A percentile compares a stretch with the other conserved stretches of the same genome.
Conservation (phyloP, 35 echinoderm and acorn worm species). For the Lytechinus variegatus region DNA sequence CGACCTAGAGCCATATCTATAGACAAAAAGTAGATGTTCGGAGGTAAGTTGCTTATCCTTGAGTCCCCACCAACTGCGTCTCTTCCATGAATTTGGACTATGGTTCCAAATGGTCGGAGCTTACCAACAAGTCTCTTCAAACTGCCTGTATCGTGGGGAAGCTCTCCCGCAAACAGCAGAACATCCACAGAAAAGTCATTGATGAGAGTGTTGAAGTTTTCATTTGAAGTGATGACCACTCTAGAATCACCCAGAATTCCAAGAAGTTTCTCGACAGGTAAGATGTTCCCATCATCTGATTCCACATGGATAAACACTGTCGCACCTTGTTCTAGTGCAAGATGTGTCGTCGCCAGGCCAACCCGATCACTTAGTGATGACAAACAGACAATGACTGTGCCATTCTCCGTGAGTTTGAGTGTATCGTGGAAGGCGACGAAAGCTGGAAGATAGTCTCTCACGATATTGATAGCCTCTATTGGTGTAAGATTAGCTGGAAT, state of each 20-base stretch:
- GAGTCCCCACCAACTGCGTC: slow-evolving; percentile 63
- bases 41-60: slow-evolving; percentile 69
- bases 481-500: slow-evolving; percentile 86
- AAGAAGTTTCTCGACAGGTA: slow-evolving; percentile 90
- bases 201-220: slow-evolving; percentile 90
- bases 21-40: slow-evolving; percentile 88
- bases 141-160: slow-evolving; percentile 78
- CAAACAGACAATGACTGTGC: slow-evolving; percentile 88
- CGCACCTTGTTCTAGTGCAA: slow-evolving; percentile 92
- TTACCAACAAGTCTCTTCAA: slow-evolving; percentile 82
- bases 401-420: slow-evolving; percentile 84
- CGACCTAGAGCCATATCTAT: slow-evolving; percentile 92
- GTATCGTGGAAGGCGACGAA: slow-evolving; percentile 97
- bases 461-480: slow-evolving; percentile 90
- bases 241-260: slow-evolving; percentile 93
- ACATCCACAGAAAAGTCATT: slow-evolving; percentile 93
- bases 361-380: slow-evolving; percentile 89
- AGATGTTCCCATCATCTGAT: slow-evolving; percentile 88
- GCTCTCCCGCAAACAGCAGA: slow-evolving; percentile 89
- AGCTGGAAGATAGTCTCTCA: slow-evolving; percentile 90
- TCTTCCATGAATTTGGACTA: slow-evolving; percentile 89
- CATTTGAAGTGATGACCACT: slow-evolving; percentile 87
- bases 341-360: slow-evolving; percentile 90
- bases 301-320: slow-evolving; percentile 93
- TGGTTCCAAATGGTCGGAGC: slow-evolving; percentile 84